These are phyloP conservation scores for Sphaerophoria rueppellii DNA, from an alignment of 2,888 invertebrate genomes.

Conservation along the genomic window DNA sequence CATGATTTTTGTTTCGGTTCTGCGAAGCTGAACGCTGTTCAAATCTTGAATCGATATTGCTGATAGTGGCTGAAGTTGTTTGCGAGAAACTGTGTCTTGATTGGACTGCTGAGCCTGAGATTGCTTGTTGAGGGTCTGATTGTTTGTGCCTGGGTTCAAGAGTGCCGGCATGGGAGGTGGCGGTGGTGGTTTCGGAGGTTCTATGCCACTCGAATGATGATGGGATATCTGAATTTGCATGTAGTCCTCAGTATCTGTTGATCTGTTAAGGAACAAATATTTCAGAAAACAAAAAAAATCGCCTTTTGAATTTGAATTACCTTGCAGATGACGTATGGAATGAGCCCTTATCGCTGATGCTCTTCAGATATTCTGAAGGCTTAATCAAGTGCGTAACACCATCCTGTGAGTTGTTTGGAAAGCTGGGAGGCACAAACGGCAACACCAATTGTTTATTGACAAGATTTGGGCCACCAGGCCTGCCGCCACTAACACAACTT, in stretches of 20 bases:
- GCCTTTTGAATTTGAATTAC: slow-evolving; percentile 76
- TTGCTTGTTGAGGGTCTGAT: slow-evolving; percentile 75
- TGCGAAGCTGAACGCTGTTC: slow-evolving; percentile 90
- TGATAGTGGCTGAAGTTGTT: slow-evolving; percentile 89
- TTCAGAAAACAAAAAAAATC: background rate
- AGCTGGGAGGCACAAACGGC: slow-evolving; percentile 95
- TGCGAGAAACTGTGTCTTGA: slow-evolving; percentile 83
- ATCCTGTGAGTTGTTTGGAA: slow-evolving; percentile 87
- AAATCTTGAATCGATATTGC: slow-evolving; percentile 94
- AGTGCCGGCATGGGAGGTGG: slow-evolving; percentile 84
- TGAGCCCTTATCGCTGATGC: slow-evolving; percentile 87
- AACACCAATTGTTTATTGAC: slow-evolving; percentile 93
- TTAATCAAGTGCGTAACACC: slow-evolving; percentile 93
- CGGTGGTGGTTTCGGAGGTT: slow-evolving; percentile 81
- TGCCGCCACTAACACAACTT: slow-evolving; percentile 72
- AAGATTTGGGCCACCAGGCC: slow-evolving; percentile 85
- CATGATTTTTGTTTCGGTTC: slow-evolving; percentile 88
- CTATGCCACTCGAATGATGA: slow-evolving; percentile 77
- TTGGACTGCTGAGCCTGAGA: slow-evolving; percentile 79
- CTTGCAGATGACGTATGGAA: slow-evolving; percentile 82
- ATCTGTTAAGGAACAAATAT: slow-evolving; percentile 75
- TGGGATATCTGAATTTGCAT: slow-evolving; percentile 85
- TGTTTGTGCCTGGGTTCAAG: slow-evolving; percentile 74
- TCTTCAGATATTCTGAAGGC: slow-evolving; percentile 94
- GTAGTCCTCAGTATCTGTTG: slow-evolving; percentile 82